A percentile compares a stretch with the other conserved stretches of the same genome.
phyloP scores from a whole-genome alignment of 2,113 vertebrate genomes.

The Pterocles burchelli region DNA sequence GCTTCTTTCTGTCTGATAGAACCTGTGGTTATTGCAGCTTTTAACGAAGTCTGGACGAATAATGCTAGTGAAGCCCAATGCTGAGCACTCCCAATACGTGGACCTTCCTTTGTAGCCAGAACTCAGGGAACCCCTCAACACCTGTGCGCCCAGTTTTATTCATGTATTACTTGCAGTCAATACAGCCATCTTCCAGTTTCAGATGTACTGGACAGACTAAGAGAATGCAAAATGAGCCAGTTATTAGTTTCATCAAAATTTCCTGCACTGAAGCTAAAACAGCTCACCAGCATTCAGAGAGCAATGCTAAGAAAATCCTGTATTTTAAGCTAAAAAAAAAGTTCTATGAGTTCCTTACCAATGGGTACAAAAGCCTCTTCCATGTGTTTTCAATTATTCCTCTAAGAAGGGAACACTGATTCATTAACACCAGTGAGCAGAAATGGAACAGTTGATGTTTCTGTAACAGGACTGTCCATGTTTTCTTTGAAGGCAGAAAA shows the following conservation, averaged over 20 bases:
- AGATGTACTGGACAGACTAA: neutral
- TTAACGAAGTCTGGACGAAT: neutral
- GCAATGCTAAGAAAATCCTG: neutral
- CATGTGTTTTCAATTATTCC: neutral
- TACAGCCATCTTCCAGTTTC: neutral
- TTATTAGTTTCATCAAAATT: neutral
- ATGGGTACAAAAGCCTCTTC: neutral
- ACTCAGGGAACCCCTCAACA: neutral
- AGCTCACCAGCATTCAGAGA: neutral
- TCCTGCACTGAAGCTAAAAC: neutral
- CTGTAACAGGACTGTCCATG: neutral
- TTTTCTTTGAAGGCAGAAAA: neutral
- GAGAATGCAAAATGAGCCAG: neutral
- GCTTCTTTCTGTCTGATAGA: neutral
- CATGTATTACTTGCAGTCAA: neutral
- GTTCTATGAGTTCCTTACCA: neutral
- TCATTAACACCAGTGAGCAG: neutral
- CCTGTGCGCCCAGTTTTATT: neutral
- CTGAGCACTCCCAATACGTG: neutral
- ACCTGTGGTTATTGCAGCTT: neutral
- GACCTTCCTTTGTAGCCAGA: neutral
- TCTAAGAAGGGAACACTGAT: neutral
- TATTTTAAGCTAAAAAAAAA: neutral
- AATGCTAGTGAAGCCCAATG: neutral
- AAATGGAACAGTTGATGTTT: neutral